Evolutionary conservation across 2,113 vertebrate species (phyloP).

Genomic region (Myiagra hebetior): DNA sequence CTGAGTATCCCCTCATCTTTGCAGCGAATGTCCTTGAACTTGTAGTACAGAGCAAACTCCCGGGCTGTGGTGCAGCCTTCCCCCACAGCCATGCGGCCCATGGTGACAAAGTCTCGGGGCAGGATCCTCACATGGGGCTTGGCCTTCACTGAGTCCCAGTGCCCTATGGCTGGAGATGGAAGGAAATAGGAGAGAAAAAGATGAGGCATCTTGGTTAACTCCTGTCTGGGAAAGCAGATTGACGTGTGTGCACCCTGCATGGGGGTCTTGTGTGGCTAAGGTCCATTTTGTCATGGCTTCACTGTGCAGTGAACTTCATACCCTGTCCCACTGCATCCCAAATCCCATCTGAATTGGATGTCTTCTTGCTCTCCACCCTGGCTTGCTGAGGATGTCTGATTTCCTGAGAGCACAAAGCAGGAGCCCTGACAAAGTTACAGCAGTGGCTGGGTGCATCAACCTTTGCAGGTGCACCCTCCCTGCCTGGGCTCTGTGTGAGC

Average conservation of each 20-base stretch:
- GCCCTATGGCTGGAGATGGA: slow-evolving; percentile 74
- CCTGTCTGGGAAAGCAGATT: background rate
- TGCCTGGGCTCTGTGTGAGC: background rate
- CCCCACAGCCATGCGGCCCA: slow-evolving; percentile 77
- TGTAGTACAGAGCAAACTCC: slow-evolving; percentile 78
- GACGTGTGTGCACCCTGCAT: fast-evolving
- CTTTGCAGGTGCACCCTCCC: background rate
- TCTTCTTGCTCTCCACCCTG: background rate
- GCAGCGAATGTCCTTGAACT: slow-evolving; percentile 59
- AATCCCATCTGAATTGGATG: background rate
- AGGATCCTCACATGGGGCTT: background rate
- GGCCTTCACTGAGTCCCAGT: slow-evolving; percentile 69
- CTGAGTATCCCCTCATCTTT: background rate
- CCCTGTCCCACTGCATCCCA: background rate
- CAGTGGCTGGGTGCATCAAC: background rate
- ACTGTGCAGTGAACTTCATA: background rate
- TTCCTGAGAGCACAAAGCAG: background rate
- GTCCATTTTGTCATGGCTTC: background rate
- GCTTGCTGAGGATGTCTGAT: background rate
- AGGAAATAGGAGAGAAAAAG: background rate
- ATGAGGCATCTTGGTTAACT: background rate
- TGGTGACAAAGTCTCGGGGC: slow-evolving; percentile 74
- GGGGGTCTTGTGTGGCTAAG: background rate
- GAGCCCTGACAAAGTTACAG: background rate
- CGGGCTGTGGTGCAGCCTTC: slow-evolving; percentile 76